Base-by-base conservation (phyloP, 2,113 vertebrate species). In the Colistium nudipinnis region DNA sequence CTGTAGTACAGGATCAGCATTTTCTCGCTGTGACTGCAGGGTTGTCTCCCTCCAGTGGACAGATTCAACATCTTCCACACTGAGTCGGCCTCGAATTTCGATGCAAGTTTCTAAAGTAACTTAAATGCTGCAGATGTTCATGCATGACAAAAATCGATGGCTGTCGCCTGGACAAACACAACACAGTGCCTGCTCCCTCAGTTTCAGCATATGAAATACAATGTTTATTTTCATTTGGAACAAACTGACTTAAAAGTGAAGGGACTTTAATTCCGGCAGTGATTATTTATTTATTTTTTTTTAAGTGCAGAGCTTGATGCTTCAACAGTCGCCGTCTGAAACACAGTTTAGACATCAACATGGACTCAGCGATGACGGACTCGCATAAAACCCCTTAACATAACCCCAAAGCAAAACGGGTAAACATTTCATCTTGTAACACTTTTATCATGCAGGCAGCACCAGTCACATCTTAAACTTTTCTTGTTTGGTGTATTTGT, bases 11-110 rank as follows among this genome's bases (percentile, higher is more conserved):
- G 41, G 35, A 45, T 38, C 62, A 19, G 9, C 12, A 47, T 63
- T 36, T 47, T 65, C 39, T n/a, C 45, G 56, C 52, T 52, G 25
- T 62, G 57, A 30, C 57, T 63, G 47, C 47, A 44, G 51, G 22
- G 82, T 70, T 89, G 89, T 87, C 88, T 74, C 86, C 86, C 28
- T 55, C 87, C 86, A 72, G 78, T 88, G 90, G 88, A 9, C 20
- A 43, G 6, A 31, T 3, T 38, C 28, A 14, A 20, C 13, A 1
- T 38, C 31, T 33, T 6, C 36, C 4, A 22, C 28, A 35, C 13
- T 0, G 19, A 27, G 53, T 20, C 49, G 12, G 7, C 39, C 17
- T 45, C 74, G 36, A 43, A 36, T 47, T 71, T 78, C 47, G 82
- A 6, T 10, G 31, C 12, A 49, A 27, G 20, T 49, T 66, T 56